These are phyloP conservation scores for Cataglyphis hispanica DNA, from an alignment of 1,140 invertebrate genomes.

Conservation along the genomic window DNA sequence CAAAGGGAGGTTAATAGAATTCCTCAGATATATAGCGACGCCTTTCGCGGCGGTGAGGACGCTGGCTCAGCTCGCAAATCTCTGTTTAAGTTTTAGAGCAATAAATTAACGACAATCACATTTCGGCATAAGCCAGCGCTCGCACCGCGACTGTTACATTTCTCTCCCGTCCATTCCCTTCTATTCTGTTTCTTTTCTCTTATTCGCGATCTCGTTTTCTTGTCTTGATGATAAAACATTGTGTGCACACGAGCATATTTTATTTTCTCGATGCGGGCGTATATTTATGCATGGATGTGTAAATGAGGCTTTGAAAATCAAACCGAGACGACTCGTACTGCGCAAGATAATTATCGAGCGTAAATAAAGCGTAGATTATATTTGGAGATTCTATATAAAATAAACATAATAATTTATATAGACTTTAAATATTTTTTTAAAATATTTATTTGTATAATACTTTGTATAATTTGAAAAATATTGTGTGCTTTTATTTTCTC, in stretches of 20 bases:
- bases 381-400: not conserved
- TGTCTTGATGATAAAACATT: not conserved
- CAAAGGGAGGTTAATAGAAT: constrained; percentile 47
- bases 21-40: constrained; percentile 83
- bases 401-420: constrained; percentile 10
- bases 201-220: constrained; percentile 32
- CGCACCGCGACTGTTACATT: constrained; percentile 58
- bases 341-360: not conserved
- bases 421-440: not conserved
- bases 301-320: not conserved
- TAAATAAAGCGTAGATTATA: not conserved
- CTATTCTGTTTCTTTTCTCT: constrained; percentile 48
- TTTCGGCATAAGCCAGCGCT: constrained; percentile 73
- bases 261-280: not conserved
- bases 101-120: constrained; percentile 85
- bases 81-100: constrained; percentile 84
- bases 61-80: constrained; percentile 78
- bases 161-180: constrained; percentile 62
- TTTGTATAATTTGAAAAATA: not conserved
- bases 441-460: constrained; percentile 1
- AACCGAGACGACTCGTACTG: not conserved
- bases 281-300: not conserved
- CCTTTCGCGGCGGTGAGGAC: constrained; percentile 79
- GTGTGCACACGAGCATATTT: constrained; percentile 22
- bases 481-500: not conserved